Evolutionary conservation across 2,797 vertebrate species (phyloP), one percentile per base, ranked within the genome.

Genomic region (Delichon dasypus): DNA sequence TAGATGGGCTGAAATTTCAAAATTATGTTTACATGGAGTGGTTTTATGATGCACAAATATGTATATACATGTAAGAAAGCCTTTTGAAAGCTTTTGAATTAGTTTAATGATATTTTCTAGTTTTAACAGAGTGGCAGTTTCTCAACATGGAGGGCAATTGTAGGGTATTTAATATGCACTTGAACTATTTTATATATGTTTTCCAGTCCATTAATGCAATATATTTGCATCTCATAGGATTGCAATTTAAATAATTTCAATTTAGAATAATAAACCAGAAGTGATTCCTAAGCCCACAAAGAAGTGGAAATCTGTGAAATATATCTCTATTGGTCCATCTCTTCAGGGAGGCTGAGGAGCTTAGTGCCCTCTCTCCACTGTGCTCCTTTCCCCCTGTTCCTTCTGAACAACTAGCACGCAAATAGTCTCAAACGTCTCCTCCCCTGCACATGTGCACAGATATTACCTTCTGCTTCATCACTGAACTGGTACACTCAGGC

Each of bases 381-480:
- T 1, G 30, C 25, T 74, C 7, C 22, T 47, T 71, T 64, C 2
- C 4, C 40, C 15, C 4, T 2, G 0, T 54, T 66, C 55, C 47
- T 85, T 55, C 66, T 86, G 62, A 74, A 26, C 72, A 77, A 23
- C 57, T 77, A 73, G 25, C 34, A 16, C 23, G 3, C 11, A 38
- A 38, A 10, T 38, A 38, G 38, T 51, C 62, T 62, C 47, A 55
- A 5, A 62, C 1, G 6, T 75, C 85, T 75, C 68, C 76, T 60
- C 87, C 82, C 62, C 47, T 83, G 82, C 92, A 95, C 66, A 55
- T 88, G 89, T 18, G 32, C 36, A 18, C 12, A 51, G 22, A 58
- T 48, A 51, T 25, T 47, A 7, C 78, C 84, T 89, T 90, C 78
- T 86, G 70, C 57, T 91, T 60, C 50, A 53, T 12, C 76, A 30